Percentiles rank a stretch among this genome's conserved stretches.
Evolutionary conservation across 53 echinoderm and acorn worm genomes (phyloP).

Genomic region (Zoroaster sp.): DNA sequence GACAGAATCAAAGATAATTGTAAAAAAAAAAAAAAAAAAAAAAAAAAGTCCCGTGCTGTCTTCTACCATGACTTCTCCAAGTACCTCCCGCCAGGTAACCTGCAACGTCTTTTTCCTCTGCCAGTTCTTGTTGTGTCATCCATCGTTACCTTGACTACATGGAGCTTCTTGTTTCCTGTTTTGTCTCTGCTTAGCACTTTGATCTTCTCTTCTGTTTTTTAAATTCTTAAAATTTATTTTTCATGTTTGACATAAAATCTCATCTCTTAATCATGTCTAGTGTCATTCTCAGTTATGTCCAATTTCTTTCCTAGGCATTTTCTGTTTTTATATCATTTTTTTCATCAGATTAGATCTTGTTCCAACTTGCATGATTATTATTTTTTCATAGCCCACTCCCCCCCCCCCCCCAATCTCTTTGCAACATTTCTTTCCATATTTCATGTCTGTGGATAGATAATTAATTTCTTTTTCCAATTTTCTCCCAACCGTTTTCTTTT

Average conservation of each 20-base stretch:
- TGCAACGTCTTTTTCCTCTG: not conserved
- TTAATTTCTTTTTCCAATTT: no score
- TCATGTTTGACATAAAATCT: not conserved
- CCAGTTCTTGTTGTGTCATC: not conserved
- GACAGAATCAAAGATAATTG: no score
- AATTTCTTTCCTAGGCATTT: not conserved
- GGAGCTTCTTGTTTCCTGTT: slow-evolving; percentile 27
- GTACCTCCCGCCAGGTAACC: not conserved
- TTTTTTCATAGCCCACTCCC: not conserved
- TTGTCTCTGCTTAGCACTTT: not conserved
- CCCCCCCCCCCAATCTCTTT: no score
- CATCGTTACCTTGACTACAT: not conserved
- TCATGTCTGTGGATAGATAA: no score
- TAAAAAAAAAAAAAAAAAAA: no score
- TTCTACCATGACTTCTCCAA: no score
- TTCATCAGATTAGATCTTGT: not conserved
- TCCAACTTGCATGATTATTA: not conserved
- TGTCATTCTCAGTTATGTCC: not conserved
- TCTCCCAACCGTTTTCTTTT: no score
- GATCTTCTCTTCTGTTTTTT: not conserved
- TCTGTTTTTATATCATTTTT: not conserved
- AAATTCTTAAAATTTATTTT: not conserved
- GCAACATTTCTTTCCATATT: no score
- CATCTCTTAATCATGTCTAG: not conserved
- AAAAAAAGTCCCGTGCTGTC: no score